Conservation (phyloP, 2,113 vertebrate genomes). For the Trinectes maculatus region DNA sequence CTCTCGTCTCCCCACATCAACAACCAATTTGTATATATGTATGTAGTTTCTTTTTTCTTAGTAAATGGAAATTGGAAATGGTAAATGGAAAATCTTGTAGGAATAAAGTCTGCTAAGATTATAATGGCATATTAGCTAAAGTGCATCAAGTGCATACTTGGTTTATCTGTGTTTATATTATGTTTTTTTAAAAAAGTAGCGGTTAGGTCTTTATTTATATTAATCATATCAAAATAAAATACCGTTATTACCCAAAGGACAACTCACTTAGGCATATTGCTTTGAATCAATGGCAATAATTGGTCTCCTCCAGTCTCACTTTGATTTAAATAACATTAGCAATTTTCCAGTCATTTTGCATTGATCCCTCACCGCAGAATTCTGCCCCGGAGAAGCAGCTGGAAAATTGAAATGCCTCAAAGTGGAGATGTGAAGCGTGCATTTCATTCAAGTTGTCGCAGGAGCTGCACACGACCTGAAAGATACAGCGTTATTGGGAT, state of each 20-base stretch:
- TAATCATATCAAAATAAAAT: slow-evolving; percentile 53
- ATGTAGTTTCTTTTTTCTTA: background rate
- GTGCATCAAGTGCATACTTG: background rate
- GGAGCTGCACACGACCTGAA: slow-evolving; percentile 44
- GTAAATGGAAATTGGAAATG: background rate
- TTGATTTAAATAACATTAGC: slow-evolving; percentile 79
- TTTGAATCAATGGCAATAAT: slow-evolving; percentile 71
- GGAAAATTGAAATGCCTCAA: slow-evolving; percentile 73
- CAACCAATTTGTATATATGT: slow-evolving; percentile 15
- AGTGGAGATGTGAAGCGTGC: slow-evolving; percentile 55
- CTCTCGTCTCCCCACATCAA: slow-evolving; percentile 11
- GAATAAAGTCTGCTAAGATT: background rate
- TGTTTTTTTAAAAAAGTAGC: slow-evolving; percentile 10
- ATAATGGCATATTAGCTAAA: background rate
- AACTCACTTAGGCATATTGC: slow-evolving; percentile 67
- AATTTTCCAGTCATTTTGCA: slow-evolving; percentile 74
- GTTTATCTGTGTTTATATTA: background rate
- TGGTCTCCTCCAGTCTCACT: slow-evolving; percentile 72
- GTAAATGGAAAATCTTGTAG: background rate
- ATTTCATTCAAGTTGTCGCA: slow-evolving; percentile 67
- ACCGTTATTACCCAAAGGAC: slow-evolving; percentile 49
- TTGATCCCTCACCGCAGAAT: slow-evolving; percentile 68
- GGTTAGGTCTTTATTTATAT: slow-evolving; percentile 34
- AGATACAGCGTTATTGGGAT: slow-evolving; percentile 67
- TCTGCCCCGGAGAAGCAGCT: slow-evolving; percentile 63